Conservation (phyloP, 2,797 vertebrate genomes). For the Typhlichthys subterraneus region DNA sequence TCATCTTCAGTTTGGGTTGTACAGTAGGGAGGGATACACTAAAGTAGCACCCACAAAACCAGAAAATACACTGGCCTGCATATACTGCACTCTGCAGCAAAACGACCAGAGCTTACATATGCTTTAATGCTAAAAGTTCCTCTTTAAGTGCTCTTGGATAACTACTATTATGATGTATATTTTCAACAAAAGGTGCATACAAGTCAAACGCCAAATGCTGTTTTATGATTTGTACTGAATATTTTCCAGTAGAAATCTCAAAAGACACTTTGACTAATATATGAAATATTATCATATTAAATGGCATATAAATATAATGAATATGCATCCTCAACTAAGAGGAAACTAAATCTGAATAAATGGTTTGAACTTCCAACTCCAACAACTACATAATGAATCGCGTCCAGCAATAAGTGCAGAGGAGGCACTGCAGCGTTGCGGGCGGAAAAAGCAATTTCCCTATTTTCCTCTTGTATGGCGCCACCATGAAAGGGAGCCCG, state of each 20-base stretch:
- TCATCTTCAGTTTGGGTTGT: too few relatives aligned
- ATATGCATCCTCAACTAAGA: background rate
- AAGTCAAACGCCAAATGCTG: too few relatives aligned
- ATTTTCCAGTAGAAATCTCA: constrained; percentile 17
- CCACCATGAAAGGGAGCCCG: constrained; percentile 33
- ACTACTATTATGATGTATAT: too few relatives aligned
- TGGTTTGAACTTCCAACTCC: background rate
- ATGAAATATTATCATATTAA: constrained; percentile 37
- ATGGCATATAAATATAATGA: constrained; percentile 24
- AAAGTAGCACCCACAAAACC: too few relatives aligned
- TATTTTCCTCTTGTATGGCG: constrained; percentile 57
- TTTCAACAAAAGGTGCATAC: too few relatives aligned
- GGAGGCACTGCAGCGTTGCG: constrained; percentile 31
- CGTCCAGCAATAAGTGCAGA: constrained; percentile 36
- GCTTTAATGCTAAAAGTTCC: too few relatives aligned
- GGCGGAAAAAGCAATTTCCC: constrained; percentile 66
- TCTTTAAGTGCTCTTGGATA: too few relatives aligned
- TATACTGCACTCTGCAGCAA: too few relatives aligned
- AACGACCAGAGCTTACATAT: too few relatives aligned
- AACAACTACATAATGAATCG: constrained; percentile 13
- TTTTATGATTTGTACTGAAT: constrained; percentile 18
- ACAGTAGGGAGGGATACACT: too few relatives aligned
- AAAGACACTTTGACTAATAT: background rate
- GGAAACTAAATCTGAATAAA: too few relatives aligned
- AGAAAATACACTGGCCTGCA: too few relatives aligned